phyloP scores from a whole-genome alignment of 2,888 invertebrate species.

The Phortica magna region DNA sequence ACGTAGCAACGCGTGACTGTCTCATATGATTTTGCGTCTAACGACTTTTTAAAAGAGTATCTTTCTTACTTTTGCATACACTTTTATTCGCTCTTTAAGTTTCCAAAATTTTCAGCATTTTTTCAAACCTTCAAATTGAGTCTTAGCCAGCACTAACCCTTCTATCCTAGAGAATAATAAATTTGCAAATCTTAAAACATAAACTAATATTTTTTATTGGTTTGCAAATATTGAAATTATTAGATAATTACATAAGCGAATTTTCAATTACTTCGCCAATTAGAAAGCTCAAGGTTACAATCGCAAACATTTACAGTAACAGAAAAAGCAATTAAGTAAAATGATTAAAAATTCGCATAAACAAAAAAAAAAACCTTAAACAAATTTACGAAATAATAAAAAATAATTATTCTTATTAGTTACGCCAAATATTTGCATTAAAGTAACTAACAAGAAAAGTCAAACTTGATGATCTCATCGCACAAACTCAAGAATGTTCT shows the following conservation, averaged over 20 bases:
- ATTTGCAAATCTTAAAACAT: not conserved
- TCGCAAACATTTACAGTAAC: not conserved
- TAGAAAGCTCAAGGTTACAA: not conserved
- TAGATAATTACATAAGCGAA: not conserved
- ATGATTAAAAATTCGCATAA: not conserved
- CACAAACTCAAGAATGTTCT: not conserved
- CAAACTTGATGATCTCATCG: slow-evolving; percentile 9
- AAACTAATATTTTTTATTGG: not conserved
- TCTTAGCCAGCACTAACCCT: too few species aligned
- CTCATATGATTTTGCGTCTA: too few species aligned
- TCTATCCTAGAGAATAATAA: too few species aligned
- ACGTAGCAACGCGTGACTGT: too few species aligned
- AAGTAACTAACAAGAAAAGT: not conserved
- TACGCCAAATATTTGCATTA: slow-evolving; percentile 6
- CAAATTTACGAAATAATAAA: not conserved
- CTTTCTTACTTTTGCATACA: too few species aligned
- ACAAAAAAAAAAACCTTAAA: slow-evolving; percentile 1
- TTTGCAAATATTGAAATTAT: not conserved
- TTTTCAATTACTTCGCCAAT: not conserved
- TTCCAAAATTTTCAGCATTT: too few species aligned
- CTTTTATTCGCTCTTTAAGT: too few species aligned
- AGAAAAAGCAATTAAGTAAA: not conserved
- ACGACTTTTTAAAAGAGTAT: too few species aligned
- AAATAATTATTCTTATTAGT: slow-evolving; percentile 13
- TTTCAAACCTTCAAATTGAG: too few species aligned